Conservation (phyloP, 2,797 vertebrate genomes). For the Jordanella pulchra region DNA sequence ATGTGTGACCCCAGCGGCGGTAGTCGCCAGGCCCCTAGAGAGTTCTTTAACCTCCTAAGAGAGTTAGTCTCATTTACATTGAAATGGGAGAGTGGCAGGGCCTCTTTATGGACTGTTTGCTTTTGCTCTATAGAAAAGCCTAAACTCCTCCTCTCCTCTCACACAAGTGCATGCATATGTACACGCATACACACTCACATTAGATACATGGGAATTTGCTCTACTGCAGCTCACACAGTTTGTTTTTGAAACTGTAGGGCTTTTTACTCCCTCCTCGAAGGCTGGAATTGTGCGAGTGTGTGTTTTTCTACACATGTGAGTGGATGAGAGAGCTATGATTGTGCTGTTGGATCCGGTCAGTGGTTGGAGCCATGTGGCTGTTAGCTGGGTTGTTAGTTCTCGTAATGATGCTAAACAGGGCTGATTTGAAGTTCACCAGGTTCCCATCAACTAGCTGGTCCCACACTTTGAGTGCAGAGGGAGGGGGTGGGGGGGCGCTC, state of each 20-base stretch:
- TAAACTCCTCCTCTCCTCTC: constrained; percentile 63
- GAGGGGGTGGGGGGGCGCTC: constrained; percentile 30
- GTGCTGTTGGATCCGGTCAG: constrained; percentile 51
- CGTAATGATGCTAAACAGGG: constrained; percentile 46
- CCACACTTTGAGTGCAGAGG: constrained; percentile 30
- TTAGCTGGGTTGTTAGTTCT: constrained; percentile 43
- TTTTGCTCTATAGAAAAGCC: constrained; percentile 74
- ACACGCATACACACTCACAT: constrained; percentile 27
- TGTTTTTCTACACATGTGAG: constrained; percentile 14
- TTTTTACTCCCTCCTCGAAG: constrained; percentile 47
- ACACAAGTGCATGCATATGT: constrained; percentile 33
- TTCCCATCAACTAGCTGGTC: constrained; percentile 47
- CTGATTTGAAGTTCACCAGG: constrained; percentile 44
- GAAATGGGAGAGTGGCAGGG: constrained; percentile 81
- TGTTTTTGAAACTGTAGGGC: constrained; percentile 57
- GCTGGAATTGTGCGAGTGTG: constrained; percentile 12
- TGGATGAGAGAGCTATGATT: constrained; percentile 50
- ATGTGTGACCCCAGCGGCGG: constrained; percentile 72
- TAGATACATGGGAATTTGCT: constrained; percentile 70
- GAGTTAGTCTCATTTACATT: constrained; percentile 86
- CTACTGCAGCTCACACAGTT: constrained; percentile 63
- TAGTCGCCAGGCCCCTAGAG: constrained; percentile 74
- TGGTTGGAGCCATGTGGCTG: constrained; percentile 66
- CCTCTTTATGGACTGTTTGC: constrained; percentile 82
- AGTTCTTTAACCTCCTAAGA: constrained; percentile 83